A percentile compares a stretch with the other conserved stretches of the same genome.
phyloP scores from a whole-genome alignment of 2,797 vertebrate genomes.

The Diceros bicornis region DNA sequence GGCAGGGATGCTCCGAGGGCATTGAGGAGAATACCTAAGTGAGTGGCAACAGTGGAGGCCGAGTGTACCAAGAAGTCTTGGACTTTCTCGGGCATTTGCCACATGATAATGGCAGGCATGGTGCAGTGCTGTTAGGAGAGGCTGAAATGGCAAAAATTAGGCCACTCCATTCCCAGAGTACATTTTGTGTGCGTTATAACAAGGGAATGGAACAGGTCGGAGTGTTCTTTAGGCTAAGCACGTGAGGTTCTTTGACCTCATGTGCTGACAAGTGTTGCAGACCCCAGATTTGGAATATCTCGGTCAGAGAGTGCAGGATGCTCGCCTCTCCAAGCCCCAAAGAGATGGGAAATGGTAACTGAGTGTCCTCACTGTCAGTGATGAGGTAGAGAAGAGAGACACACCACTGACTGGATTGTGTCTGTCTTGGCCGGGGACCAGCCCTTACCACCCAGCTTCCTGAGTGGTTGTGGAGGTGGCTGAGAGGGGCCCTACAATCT shows the following conservation, averaged over 20 bases:
- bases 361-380: not conserved
- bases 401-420: not conserved
- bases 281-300: not conserved
- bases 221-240: not conserved
- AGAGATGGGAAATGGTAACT: not conserved
- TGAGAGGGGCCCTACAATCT: not conserved
- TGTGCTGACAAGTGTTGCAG: not conserved
- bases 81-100: not conserved
- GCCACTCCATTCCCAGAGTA: not conserved
- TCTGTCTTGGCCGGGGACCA: not conserved
- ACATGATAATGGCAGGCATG: not conserved
- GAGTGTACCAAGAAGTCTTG: not conserved
- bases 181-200: not conserved
- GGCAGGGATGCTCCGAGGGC: no score
- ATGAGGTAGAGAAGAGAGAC: not conserved
- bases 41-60: not conserved
- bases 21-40: not conserved
- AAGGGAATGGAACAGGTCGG: not conserved
- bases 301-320: not conserved
- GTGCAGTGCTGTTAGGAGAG: not conserved
- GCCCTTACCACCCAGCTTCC: not conserved
- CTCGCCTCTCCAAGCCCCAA: not conserved
- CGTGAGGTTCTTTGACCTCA: not conserved
- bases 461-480: not conserved
- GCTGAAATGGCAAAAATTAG: not conserved